Percentiles rank a stretch among this genome's conserved stretches.
Conservation (phyloP, 2,113 vertebrate species). For the Menura novaehollandiae region DNA sequence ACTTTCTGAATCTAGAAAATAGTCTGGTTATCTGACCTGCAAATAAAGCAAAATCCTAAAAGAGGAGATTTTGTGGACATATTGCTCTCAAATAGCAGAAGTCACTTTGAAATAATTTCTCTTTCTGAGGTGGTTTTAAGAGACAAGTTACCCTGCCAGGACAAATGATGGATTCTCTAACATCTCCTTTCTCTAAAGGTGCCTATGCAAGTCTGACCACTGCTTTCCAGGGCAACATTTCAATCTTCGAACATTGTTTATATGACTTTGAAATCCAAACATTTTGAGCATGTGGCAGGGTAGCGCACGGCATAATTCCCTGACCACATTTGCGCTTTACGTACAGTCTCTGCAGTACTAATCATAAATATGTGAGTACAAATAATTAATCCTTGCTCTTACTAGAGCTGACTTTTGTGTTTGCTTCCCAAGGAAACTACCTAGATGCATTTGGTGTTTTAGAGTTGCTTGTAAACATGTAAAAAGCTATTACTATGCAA, state of each 20-base stretch:
- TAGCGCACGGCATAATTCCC: background rate
- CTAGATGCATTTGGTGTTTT: background rate
- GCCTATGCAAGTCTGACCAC: background rate
- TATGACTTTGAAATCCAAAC: background rate
- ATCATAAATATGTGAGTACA: background rate
- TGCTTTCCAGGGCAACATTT: background rate
- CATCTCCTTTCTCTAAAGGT: background rate
- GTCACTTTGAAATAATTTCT: background rate
- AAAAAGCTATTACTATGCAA: background rate
- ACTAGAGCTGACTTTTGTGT: background rate
- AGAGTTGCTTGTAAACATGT: background rate
- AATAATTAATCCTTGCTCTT: background rate
- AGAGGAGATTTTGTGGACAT: background rate
- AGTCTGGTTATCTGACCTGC: background rate
- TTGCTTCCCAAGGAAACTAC: background rate
- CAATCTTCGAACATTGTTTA: background rate
- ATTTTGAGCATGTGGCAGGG: background rate
- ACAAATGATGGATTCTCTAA: background rate
- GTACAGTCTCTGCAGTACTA: background rate
- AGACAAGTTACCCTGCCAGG: background rate
- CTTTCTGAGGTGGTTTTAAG: background rate
- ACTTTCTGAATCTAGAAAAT: background rate
- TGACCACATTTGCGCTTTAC: background rate
- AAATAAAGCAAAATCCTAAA: background rate
- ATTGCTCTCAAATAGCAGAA: background rate